Evolutionary conservation across 1,140 invertebrate genomes (phyloP).

Genomic region (Drosophila albomicans): DNA sequence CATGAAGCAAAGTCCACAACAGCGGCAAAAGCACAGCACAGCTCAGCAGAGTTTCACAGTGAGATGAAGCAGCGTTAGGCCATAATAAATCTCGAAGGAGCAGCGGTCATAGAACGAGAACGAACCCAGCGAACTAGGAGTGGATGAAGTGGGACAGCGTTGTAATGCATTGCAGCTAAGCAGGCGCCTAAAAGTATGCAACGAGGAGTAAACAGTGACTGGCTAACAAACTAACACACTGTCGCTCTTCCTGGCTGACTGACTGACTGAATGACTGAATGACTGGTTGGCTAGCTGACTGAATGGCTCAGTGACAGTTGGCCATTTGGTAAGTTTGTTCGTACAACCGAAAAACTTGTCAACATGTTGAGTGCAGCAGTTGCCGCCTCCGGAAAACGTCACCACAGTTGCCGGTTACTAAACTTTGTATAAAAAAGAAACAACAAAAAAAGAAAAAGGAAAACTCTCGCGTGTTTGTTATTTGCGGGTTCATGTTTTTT

Average conservation of each 20-base stretch:
- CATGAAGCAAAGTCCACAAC: conserved; percentile 57
- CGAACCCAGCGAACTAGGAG: neutral
- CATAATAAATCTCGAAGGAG: conserved; percentile 71
- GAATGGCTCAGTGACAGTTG: conserved; percentile 50
- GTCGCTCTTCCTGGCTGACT: conserved; percentile 16
- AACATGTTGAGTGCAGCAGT: conserved; percentile 78
- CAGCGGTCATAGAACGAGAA: neutral
- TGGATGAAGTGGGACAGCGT: neutral
- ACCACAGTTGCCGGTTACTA: conserved; percentile 24
- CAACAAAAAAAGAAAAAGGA: conserved; percentile 3
- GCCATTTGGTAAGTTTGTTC: conserved; percentile 56
- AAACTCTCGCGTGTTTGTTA: conserved; percentile 37
- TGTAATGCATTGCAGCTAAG: conserved; percentile 67
- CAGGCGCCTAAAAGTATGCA: conserved; percentile 73
- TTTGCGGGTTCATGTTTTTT: conserved; percentile 16
- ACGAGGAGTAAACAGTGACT: conserved; percentile 53
- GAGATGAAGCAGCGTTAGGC: conserved; percentile 21
- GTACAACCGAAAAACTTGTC: conserved; percentile 67
- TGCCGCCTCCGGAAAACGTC: conserved; percentile 33
- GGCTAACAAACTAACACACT: conserved; percentile 48
- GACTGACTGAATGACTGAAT: conserved; percentile 37
- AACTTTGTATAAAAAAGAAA: conserved; percentile 37
- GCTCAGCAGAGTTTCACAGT: too few species aligned
- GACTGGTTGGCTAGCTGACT: conserved; percentile 18
- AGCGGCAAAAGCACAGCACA: conserved; percentile 25